These are phyloP conservation scores for Pipistrellus pygmaeus DNA, from an alignment of 2,797 vertebrate genomes.

Conservation along the genomic window DNA sequence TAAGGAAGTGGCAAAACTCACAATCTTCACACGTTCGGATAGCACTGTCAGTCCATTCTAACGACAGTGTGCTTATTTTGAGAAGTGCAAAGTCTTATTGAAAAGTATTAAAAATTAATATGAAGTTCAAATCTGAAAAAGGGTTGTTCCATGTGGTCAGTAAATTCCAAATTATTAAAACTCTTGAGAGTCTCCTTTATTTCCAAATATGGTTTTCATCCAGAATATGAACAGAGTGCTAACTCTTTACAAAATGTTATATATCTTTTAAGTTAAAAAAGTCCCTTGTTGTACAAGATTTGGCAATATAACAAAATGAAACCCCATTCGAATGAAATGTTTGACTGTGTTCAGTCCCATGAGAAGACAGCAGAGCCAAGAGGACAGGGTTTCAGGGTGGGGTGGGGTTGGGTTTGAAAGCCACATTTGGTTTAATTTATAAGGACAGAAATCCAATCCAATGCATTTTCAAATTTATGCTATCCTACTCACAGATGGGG, in stretches of 20 bases:
- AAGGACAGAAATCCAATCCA: background rate
- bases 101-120: slow-evolving; percentile 11
- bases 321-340: background rate
- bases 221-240: background rate
- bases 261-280: background rate
- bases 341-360: background rate
- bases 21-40: background rate
- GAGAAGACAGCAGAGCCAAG: background rate
- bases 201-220: slow-evolving; percentile 4
- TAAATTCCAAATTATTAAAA: background rate
- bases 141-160: background rate
- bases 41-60: fast-evolving
- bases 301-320: background rate
- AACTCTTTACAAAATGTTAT: background rate
- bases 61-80: background rate
- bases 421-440: background rate
- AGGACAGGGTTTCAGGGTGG: fast-evolving
- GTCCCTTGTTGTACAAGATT: background rate
- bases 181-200: background rate
- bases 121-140: background rate
- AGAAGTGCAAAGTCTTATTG: background rate
- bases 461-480: background rate
- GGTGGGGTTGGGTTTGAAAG: too few relatives aligned
- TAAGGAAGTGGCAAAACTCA: background rate
- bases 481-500: fast-evolving